Evolutionary conservation across 1,140 invertebrate species (phyloP), one percentile per base, ranked within the genome.

Genomic region (Ceratosolen fusciceps): DNA sequence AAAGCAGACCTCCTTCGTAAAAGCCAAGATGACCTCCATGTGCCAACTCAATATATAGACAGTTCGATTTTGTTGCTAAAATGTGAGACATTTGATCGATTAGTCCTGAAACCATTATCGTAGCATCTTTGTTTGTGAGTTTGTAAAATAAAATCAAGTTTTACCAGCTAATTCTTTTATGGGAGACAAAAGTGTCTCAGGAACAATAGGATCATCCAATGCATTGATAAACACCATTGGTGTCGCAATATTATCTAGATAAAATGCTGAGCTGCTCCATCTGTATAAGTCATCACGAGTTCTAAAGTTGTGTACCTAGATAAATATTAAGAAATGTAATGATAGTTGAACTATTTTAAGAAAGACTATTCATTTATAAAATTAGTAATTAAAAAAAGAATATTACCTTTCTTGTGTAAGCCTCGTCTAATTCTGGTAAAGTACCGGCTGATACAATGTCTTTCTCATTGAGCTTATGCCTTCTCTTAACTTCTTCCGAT

Each of bases 21-120:
- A 97, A 98, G 43, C 97, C 97, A 77, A 98, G 90, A 90, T 98
- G 97, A 12, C 97, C 97, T 9, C 97, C 97, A 87, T 98, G 96
- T 24, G 95, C 94, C 5, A 97, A 89, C 85, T 96, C 94, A 34
- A 97, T 91, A 83, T 95, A 96, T 74, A 96, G 90, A 3, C 92
- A 90, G 78, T 95, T 94, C 29, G 92, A 91, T 79, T 93, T 92
- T 19, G 90, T 92, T 82, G 90, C 95, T 96, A 89, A 58, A 93
- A 92, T 80, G n/a, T 31, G 39, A 52, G 19, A 60, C 19, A 60
- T 60, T 0, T 2, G 4, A 9, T 31, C 10, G 1, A 60, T 60
- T 60, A 60, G 16, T 19, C 14, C 19, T 34, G 2, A 12, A n/a
- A n/a, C n/a, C n/a, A n/a, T n/a, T n/a, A n/a, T n/a, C n/a, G n/a